Conservation (phyloP, 2,797 vertebrate species). For the Peromyscus melanophrys region DNA sequence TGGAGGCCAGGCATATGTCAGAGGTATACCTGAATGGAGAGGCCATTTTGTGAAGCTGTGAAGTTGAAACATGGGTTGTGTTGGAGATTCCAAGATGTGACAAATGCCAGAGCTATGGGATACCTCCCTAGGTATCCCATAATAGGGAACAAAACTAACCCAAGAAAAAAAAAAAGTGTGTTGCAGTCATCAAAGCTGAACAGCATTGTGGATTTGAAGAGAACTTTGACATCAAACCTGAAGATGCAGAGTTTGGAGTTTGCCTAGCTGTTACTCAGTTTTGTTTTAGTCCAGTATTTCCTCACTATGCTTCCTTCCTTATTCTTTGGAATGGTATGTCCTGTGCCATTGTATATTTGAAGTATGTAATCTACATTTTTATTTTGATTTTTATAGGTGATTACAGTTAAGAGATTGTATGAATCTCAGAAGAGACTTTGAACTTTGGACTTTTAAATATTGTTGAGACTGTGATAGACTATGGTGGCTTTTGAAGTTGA, state of each 20-base stretch:
- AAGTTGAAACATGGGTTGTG: background rate
- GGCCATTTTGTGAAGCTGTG: background rate
- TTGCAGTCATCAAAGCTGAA: background rate
- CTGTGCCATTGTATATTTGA: background rate
- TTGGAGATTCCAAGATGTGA: background rate
- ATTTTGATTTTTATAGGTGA: background rate
- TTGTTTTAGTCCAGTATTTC: background rate
- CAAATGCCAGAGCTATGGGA: background rate
- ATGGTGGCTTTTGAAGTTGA: too few relatives aligned
- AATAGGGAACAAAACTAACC: background rate
- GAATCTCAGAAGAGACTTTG: background rate
- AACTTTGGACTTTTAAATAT: background rate
- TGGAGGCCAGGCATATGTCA: fast-evolving
- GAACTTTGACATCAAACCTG: background rate
- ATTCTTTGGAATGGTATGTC: background rate
- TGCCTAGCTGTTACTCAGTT: background rate
- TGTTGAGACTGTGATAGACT: too few relatives aligned
- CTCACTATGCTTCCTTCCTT: background rate
- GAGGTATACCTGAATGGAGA: background rate
- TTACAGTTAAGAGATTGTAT: background rate
- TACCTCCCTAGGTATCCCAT: background rate
- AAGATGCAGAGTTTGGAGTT: background rate
- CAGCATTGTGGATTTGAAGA: background rate
- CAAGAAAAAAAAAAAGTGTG: background rate
- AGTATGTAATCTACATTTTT: background rate